These are phyloP conservation scores for Chaetoderma sp. DNA, from an alignment of 2,888 invertebrate genomes.

Conservation along the genomic window DNA sequence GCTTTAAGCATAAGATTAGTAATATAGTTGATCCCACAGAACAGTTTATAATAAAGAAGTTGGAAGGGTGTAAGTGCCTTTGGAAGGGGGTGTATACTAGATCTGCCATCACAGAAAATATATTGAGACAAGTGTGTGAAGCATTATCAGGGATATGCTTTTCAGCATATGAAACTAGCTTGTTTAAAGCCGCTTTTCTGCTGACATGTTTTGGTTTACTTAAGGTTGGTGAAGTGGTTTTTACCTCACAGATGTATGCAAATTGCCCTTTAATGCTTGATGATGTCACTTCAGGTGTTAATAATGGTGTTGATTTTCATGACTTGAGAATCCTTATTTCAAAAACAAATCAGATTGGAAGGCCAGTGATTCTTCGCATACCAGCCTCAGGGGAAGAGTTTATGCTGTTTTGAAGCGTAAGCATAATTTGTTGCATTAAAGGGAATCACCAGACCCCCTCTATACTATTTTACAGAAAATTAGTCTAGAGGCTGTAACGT, in stretches of 20 bases:
- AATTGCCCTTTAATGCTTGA: neutral
- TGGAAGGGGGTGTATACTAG: neutral
- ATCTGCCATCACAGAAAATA: neutral
- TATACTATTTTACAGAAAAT: too few relatives aligned
- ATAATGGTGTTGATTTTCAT: too few relatives aligned
- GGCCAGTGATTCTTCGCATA: too few relatives aligned
- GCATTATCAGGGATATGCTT: neutral
- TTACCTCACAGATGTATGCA: neutral
- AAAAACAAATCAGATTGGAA: too few relatives aligned
- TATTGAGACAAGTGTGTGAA: neutral
- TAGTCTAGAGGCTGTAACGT: too few relatives aligned
- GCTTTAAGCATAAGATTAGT: neutral
- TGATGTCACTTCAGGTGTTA: neutral
- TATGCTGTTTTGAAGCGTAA: too few relatives aligned
- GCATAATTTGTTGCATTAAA: too few relatives aligned
- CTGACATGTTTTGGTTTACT: conserved; percentile 5
- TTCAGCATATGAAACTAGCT: neutral
- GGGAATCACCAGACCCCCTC: too few relatives aligned
- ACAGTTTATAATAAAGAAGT: neutral
- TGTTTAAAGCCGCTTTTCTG: neutral
- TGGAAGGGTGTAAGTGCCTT: neutral
- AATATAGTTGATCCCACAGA: neutral
- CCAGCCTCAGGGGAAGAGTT: too few relatives aligned
- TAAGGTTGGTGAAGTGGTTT: neutral
- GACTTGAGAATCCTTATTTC: too few relatives aligned